A percentile compares a stretch with the other conserved stretches of the same genome.
Conservation (phyloP, 1,140 invertebrate species). For the Plectrocnemia conspersa region DNA sequence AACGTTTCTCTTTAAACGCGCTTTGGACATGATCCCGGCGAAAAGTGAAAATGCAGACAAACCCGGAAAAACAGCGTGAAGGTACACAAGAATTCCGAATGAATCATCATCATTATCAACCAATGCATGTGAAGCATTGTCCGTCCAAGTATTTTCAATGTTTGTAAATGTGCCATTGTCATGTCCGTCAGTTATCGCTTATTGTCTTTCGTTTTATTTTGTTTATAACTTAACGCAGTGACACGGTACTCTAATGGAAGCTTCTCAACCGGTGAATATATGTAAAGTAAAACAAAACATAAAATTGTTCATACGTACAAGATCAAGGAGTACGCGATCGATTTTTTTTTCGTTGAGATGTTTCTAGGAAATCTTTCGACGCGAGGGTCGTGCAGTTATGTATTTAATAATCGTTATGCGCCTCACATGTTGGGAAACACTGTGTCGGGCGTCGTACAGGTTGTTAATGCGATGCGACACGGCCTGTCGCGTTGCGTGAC, state of each 20-base stretch:
- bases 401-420: too few species aligned
- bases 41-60: too few species aligned
- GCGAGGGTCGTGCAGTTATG: too few species aligned
- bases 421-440: too few species aligned
- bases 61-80: too few species aligned
- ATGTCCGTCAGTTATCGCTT: not conserved
- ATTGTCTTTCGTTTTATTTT: slow-evolving; percentile 6
- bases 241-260: not conserved
- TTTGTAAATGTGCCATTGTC: slow-evolving; percentile 7
- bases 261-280: not conserved
- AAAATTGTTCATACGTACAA: too few species aligned
- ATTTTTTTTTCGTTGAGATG: too few species aligned
- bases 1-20: too few species aligned
- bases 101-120: not conserved
- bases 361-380: too few species aligned
- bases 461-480: not conserved
- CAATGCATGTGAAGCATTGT: slow-evolving; percentile 3
- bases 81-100: not conserved
- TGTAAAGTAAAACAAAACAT: not conserved
- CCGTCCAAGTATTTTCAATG: slow-evolving; percentile 1
- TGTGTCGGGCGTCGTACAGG: not conserved
- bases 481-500: slow-evolving; percentile 1
- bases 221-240: not conserved
- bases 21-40: too few species aligned
- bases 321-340: too few species aligned